Evolutionary conservation across 2,888 invertebrate species (phyloP).

Genomic region (Drosophila neoperkinsi): DNA sequence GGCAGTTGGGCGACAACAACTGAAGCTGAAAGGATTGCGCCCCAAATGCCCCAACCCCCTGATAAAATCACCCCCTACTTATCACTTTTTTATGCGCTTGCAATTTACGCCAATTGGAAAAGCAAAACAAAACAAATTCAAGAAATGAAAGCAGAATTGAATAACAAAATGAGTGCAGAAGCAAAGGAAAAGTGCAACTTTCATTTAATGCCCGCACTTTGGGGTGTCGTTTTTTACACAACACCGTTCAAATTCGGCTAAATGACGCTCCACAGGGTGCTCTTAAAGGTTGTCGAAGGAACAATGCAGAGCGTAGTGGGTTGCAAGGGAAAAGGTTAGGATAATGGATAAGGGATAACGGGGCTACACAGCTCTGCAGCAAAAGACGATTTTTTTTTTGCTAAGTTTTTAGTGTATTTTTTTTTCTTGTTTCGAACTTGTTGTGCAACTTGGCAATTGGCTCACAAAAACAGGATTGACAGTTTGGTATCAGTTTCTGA

Average conservation of each 20-base stretch:
- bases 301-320: not conserved
- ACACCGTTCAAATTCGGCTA: constrained; percentile 68
- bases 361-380: constrained; percentile 30
- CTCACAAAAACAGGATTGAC: constrained; percentile 30
- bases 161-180: not conserved
- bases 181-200: constrained; percentile 46
- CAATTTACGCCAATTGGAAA: constrained; percentile 73
- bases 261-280: constrained; percentile 60
- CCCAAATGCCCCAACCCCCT: not conserved
- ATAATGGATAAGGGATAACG: not conserved
- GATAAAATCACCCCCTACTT: constrained; percentile 30
- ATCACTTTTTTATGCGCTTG: constrained; percentile 60
- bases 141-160: constrained; percentile 10
- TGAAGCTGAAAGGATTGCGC: constrained; percentile 31
- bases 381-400: constrained; percentile 48
- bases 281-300: constrained; percentile 11
- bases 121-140: constrained; percentile 4
- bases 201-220: constrained; percentile 75
- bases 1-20: constrained; percentile 53
- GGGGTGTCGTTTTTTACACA: constrained; percentile 68
- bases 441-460: constrained; percentile 29
- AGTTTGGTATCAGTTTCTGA: not conserved
- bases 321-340: not conserved
- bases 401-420: constrained; percentile 9
- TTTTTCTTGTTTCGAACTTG: constrained; percentile 1